Evolutionary conservation across 2,797 vertebrate species (phyloP), one percentile per base, ranked within the genome.

Genomic region (Clarias platycephalus): DNA sequence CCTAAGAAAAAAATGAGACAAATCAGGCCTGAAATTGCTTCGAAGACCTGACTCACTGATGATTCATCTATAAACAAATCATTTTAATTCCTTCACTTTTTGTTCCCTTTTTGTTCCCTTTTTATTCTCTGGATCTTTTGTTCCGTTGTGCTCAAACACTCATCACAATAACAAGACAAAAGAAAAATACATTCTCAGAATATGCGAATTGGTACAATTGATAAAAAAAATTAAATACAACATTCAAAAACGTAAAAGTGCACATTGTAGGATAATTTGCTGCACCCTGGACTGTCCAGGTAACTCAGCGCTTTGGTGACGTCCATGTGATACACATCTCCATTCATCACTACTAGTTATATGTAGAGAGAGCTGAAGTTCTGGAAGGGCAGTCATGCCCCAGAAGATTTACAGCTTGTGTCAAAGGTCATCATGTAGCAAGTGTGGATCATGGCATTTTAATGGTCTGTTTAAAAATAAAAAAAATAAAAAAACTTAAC

Each of bases 261-360:
- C 13, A 57, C 8, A 57, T 31, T 76, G 3, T 76, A 31, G 53
- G 26, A 76, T 53, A 5, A 57, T 74, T 44, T 22, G 20, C 92
- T 94, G 93, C 88, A 93, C 92, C 93, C 87, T 90, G 93, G 91
- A 12, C 90, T 88, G 86, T 94, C 91, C 83, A 94, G 91, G 90
- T 93, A 92, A 90, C 22, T 71, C 31, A 37, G 66, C 31, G 12
- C 34, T 70, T 37, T 18, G 20, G 93, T 91, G 77, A 91, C 88
- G 76, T 92, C 91, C 67, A 94, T 91, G 0, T 93, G 92, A 71
- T 37, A 49, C 24, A 24, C 40, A 26, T 72, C 70, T 16, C 81
- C 34, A 28, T 84, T 75, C 68, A 87, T 18, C 13, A 10, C 40
- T 72, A 13, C 44, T 26, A 26, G 13, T 18, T 53, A 53, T 4